Percentiles rank a stretch among this genome's conserved stretches.
These are phyloP conservation scores for Leucophora obtusa DNA, from an alignment of 2,888 invertebrate species.

Conservation along the genomic window DNA sequence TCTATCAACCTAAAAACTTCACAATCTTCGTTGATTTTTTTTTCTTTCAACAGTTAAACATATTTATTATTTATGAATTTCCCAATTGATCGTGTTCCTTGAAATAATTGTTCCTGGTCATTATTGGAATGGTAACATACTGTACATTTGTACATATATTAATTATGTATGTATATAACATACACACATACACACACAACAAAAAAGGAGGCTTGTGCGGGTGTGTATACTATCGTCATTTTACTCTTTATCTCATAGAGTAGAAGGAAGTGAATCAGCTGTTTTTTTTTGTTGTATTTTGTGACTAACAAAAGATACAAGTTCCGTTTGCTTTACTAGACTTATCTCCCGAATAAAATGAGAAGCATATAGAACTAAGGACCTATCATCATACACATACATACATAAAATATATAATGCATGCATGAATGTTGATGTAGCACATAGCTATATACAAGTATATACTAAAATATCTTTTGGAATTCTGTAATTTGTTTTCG, in stretches of 20 bases:
- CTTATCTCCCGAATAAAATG: neutral
- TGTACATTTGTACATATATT: neutral
- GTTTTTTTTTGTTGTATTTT: constrained; percentile 4
- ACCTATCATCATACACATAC: neutral
- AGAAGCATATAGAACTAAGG: neutral
- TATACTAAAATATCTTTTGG: neutral
- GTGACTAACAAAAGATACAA: neutral
- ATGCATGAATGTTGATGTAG: neutral
- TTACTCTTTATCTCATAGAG: neutral
- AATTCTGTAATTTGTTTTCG: neutral
- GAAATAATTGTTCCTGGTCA: neutral
- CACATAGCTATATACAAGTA: neutral
- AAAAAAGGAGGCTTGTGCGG: constrained; percentile 30
- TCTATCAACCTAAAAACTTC: no score
- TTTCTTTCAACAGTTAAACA: no score
- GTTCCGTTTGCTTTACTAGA: constrained; percentile 6
- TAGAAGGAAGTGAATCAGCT: constrained; percentile 25
- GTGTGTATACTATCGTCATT: constrained; percentile 16
- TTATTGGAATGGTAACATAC: neutral
- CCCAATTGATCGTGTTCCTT: no score
- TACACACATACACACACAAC: neutral
- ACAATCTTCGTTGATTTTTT: no score
- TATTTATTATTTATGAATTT: no score
- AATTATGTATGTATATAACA: constrained; percentile 3
- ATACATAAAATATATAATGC: neutral